Evolutionary conservation across 2,888 invertebrate genomes (phyloP).

Genomic region (Meiosimyza decipiens): DNA sequence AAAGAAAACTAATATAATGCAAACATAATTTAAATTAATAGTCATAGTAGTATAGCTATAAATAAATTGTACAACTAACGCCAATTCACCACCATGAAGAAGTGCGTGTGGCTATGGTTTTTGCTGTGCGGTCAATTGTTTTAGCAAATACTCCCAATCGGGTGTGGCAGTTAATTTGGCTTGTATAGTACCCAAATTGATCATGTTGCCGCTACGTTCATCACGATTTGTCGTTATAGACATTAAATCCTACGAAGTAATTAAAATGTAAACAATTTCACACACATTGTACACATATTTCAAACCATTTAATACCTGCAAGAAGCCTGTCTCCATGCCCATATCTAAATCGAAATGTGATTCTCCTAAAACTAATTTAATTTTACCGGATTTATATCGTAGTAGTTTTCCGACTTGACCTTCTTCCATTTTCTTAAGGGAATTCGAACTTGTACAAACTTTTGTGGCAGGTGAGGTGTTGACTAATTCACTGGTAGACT

Average conservation of each 20-base stretch:
- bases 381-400: conserved; percentile 72
- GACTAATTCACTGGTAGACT: conserved; percentile 23
- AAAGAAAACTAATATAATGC: neutral
- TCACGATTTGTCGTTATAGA: conserved; percentile 69
- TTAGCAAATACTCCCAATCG: conserved; percentile 68
- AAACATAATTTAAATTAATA: conserved; percentile 18
- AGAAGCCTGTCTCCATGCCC: conserved; percentile 71
- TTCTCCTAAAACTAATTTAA: conserved; percentile 70
- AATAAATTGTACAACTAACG: neutral
- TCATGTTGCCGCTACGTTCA: conserved; percentile 70
- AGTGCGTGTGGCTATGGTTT: conserved; percentile 39
- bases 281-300: neutral
- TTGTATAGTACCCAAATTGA: conserved; percentile 70
- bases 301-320: conserved; percentile 61
- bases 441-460: conserved; percentile 26
- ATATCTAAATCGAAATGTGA: conserved; percentile 71
- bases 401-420: conserved; percentile 72
- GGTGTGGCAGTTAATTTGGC: conserved; percentile 72
- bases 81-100: neutral
- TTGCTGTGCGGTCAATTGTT: conserved; percentile 43
- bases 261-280: neutral
- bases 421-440: conserved; percentile 67
- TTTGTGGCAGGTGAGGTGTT: conserved; percentile 32
- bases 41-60: neutral
- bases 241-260: conserved; percentile 67